Base-by-base conservation (phyloP, 2,888 invertebrate species). In the Torymus auratus region DNA sequence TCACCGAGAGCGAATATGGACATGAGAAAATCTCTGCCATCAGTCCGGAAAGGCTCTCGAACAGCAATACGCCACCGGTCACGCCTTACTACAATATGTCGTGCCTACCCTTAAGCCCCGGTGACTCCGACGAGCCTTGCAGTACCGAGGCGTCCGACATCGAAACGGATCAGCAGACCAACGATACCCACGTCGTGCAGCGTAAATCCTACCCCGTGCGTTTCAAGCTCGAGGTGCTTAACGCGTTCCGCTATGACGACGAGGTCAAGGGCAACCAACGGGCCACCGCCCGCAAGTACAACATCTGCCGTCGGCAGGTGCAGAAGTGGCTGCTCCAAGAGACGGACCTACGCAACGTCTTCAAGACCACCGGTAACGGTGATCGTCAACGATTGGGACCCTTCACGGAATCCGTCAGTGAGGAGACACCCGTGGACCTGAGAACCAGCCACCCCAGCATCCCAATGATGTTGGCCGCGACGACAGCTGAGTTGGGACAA, bases 251-350 rank as follows among this genome's bases (percentile, higher is more conserved):
- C 78, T 84, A 88, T 4, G 92, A 92, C 82, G 85, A 86, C 13
- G 88, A 86, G 1, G 91, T 92, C 17, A 89, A 89, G 14, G 91
- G 91, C 0, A 92, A 92, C 84, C 92, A 92, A 80, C 87, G 92
- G 64, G 92, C 92, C 55, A 92, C 92, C 2, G 92, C 92, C 4
- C 89, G 92, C 67, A 92, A 92, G 85, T 92, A 91, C 83, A 91
- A 91, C 76, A 92, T 92, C 74, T 92, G 92, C 85, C 89, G 92
- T 10, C 89, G 92, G 14, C 92, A 92, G 86, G 92, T 92, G 52
- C 92, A 92, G 82, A 92, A 92, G 84, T 92, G 92, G 92, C 85
- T 92, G 2, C 90, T 91, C 13, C 91, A 92, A 82, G 92, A 92
- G 82, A 83, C 85, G 12, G 89, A 91, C 11, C 87, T 92, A 2